A percentile compares a stretch with the other conserved stretches of the same genome.
Evolutionary conservation across 2,888 invertebrate species (phyloP).

Genomic region (Polymixis lichenea): DNA sequence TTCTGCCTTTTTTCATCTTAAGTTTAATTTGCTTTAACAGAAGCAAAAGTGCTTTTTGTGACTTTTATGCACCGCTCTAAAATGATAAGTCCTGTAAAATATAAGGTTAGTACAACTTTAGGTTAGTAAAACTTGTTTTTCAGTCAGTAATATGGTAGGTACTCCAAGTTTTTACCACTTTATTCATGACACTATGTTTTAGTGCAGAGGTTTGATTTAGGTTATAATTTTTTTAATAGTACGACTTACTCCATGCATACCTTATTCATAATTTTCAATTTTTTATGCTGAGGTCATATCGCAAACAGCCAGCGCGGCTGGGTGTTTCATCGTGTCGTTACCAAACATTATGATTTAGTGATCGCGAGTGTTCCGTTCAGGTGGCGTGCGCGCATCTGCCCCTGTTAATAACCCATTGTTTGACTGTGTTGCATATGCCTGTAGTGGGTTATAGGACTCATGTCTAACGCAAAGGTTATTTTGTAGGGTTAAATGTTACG

Average conservation of each 20-base stretch:
- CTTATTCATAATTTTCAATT: background rate
- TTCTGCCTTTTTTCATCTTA: too few relatives aligned
- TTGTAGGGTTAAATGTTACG: background rate
- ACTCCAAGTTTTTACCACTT: background rate
- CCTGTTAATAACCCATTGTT: conserved; percentile 86
- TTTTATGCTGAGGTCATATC: conserved; percentile 22
- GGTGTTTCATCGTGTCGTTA: conserved; percentile 75
- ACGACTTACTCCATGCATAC: background rate
- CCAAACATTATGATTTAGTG: conserved; percentile 80
- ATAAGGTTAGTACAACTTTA: background rate
- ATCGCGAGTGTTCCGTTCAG: conserved; percentile 80
- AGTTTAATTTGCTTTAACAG: background rate
- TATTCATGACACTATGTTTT: background rate
- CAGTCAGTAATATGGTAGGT: background rate
- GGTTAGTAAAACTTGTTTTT: background rate
- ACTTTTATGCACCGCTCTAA: background rate
- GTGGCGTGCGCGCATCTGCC: conserved; percentile 86
- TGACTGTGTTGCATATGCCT: conserved; percentile 61
- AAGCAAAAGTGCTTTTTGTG: background rate
- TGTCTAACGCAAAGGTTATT: background rate
- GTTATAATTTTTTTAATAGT: background rate
- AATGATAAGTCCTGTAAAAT: background rate
- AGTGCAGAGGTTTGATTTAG: background rate
- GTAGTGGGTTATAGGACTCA: conserved; percentile 24
- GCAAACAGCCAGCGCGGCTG: conserved; percentile 52